phyloP scores from a whole-genome alignment of 1,140 invertebrate species.

The Popillia japonica region DNA sequence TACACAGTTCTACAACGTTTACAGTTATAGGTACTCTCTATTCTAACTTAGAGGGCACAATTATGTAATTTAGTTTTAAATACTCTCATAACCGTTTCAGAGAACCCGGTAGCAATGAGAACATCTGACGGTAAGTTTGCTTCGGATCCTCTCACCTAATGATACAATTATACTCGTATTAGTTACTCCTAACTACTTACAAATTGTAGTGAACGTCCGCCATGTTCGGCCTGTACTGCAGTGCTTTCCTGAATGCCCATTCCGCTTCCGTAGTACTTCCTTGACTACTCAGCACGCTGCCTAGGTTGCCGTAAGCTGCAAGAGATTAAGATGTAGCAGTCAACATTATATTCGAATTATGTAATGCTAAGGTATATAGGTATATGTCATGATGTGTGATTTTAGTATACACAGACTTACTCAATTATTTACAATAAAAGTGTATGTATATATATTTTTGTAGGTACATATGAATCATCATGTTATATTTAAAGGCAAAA shows the following conservation, averaged over 20 bases:
- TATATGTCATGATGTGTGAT: too few species aligned
- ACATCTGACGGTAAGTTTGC: neutral
- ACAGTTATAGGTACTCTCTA: too few species aligned
- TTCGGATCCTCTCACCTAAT: neutral
- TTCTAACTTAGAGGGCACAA: neutral
- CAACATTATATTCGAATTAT: too few species aligned
- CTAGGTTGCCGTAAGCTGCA: conserved; percentile 91
- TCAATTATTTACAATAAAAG: too few species aligned
- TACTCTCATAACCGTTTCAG: neutral
- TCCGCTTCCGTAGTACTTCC: conserved; percentile 87
- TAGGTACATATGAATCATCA: too few species aligned
- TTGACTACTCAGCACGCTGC: conserved; percentile 87
- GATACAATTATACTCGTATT: conserved; percentile 42
- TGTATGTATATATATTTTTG: too few species aligned
- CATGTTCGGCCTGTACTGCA: conserved; percentile 91
- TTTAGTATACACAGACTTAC: too few species aligned
- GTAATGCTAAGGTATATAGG: too few species aligned
- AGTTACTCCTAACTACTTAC: conserved; percentile 74
- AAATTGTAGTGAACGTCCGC: conserved; percentile 97
- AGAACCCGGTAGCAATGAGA: neutral
- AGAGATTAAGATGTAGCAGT: too few species aligned
- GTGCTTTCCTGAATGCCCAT: conserved; percentile 84
- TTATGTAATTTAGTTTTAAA: conserved; percentile 28
- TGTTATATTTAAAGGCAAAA: too few species aligned
- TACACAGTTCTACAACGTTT: neutral